Percentiles rank a stretch among this genome's conserved stretches.
phyloP scores from a whole-genome alignment of 2,888 invertebrate genomes.

The Laspeyria flexula region DNA sequence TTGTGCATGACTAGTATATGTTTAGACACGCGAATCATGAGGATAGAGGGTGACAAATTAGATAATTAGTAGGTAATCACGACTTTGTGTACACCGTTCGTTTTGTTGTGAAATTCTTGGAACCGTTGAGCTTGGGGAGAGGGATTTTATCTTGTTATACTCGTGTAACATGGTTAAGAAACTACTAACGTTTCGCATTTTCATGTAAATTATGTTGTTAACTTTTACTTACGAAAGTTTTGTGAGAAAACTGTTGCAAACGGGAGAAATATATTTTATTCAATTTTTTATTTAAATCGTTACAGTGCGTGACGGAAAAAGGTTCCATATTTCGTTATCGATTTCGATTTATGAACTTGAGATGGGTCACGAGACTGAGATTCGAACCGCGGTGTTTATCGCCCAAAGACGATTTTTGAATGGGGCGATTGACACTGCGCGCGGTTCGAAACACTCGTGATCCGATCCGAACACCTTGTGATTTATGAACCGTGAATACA shows the following conservation, averaged over 20 bases:
- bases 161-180: neutral
- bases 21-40: conserved; percentile 44
- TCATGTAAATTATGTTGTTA: neutral
- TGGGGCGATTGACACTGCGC: no score
- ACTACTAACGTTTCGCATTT: neutral
- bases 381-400: no score
- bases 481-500: no score
- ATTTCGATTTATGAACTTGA: no score
- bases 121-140: neutral
- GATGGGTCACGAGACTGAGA: no score
- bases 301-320: no score
- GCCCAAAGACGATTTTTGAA: no score
- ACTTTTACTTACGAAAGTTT: no score
- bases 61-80: conserved; percentile 67
- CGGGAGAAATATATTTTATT: neutral
- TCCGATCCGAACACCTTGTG: no score
- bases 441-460: no score
- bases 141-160: neutral
- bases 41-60: conserved; percentile 68
- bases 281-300: neutral
- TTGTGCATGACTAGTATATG: conserved; percentile 41
- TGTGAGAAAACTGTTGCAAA: no score
- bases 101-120: conserved; percentile 33
- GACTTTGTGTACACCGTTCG: conserved; percentile 37
- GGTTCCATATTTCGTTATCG: no score